A percentile compares a stretch with the other conserved stretches of the same genome.
Evolutionary conservation across 2,797 vertebrate genomes (phyloP).

Genomic region (Amazonetta brasiliensis): DNA sequence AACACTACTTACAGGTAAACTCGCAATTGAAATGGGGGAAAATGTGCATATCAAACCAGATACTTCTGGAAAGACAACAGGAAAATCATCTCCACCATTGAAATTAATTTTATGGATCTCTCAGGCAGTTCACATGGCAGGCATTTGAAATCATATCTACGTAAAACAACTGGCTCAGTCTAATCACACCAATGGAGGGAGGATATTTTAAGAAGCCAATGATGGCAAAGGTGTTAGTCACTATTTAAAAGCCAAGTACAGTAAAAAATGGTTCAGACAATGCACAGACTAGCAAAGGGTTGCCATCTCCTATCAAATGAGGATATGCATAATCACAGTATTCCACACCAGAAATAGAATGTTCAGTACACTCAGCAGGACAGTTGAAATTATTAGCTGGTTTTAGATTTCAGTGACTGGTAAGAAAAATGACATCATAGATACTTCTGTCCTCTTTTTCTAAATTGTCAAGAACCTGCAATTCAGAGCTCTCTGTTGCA

Average conservation of each 20-base stretch:
- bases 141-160: neutral
- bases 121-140: neutral
- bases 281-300: fast-evolving
- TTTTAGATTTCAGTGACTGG: neutral
- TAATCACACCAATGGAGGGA: neutral
- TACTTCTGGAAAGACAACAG: neutral
- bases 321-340: neutral
- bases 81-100: neutral
- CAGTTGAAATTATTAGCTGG: neutral
- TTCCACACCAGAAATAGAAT: constrained; percentile 2
- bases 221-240: constrained; percentile 3
- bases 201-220: neutral
- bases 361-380: constrained; percentile 10
- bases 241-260: neutral
- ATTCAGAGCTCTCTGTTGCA: neutral
- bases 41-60: neutral
- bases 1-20: neutral
- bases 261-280: neutral
- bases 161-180: neutral
- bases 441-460: neutral
- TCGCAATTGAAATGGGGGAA: neutral
- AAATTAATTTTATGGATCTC: neutral
- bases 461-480: neutral
- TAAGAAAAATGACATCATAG: neutral
- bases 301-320: neutral